phyloP scores from a whole-genome alignment of 2,888 invertebrate species.

The Morinoia aosen region DNA sequence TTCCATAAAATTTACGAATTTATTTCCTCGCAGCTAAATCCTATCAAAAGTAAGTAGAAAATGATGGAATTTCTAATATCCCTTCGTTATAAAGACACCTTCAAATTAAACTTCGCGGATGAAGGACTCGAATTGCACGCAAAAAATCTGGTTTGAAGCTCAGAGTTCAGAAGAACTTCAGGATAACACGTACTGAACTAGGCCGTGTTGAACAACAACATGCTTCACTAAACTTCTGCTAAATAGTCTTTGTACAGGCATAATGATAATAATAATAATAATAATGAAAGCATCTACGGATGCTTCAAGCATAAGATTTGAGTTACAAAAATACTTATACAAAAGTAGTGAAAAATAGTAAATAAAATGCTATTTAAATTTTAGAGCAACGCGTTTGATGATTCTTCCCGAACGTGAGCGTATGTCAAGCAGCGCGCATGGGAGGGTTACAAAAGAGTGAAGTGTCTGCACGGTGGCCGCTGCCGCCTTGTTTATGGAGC shows the following conservation, averaged over 20 bases:
- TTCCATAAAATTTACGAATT: background rate
- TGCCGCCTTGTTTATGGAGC: too few relatives aligned
- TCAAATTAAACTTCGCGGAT: background rate
- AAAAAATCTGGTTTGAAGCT: background rate
- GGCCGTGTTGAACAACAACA: too few relatives aligned
- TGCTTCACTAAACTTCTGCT: too few relatives aligned
- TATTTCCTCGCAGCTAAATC: background rate
- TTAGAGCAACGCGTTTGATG: background rate
- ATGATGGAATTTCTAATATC: background rate
- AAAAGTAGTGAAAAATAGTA: background rate
- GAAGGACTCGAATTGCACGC: background rate
- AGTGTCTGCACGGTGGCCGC: too few relatives aligned
- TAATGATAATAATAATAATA: background rate
- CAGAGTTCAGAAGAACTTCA: background rate
- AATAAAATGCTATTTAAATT: background rate
- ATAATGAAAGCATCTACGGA: too few relatives aligned
- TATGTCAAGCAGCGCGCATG: background rate
- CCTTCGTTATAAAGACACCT: background rate
- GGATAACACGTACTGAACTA: background rate
- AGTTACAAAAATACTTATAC: background rate
- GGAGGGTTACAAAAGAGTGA: too few relatives aligned
- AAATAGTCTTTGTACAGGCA: background rate
- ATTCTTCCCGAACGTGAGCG: background rate
- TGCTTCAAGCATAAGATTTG: background rate
- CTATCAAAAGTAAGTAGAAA: background rate